phyloP scores from a whole-genome alignment of 2,797 vertebrate species.

The Paramormyrops hopkinsi region DNA sequence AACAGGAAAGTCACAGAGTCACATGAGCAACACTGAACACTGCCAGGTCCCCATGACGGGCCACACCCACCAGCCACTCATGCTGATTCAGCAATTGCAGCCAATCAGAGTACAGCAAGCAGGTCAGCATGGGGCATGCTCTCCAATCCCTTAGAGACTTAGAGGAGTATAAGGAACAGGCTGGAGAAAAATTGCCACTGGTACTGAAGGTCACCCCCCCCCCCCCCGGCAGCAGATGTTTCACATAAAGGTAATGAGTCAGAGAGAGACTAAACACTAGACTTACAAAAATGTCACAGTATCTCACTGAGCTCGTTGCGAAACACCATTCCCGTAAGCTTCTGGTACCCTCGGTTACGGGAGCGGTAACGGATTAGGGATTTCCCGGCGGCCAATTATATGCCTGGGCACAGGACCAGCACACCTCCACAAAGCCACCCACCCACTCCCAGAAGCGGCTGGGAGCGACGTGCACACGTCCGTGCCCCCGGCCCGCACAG shows the following conservation, averaged over 20 bases:
- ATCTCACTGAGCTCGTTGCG: not conserved
- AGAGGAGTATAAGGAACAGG: slow-evolving; percentile 45
- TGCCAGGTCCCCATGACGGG: not conserved
- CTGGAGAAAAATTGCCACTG: slow-evolving; percentile 56
- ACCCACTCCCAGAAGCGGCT: not conserved
- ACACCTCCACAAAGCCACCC: not conserved
- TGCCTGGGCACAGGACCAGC: not conserved
- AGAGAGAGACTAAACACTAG: slow-evolving; percentile 37
- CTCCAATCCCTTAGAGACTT: not conserved
- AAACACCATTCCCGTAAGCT: not conserved
- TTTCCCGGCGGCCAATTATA: not conserved
- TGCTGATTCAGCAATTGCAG: not conserved
- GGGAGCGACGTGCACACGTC: not conserved
- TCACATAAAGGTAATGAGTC: slow-evolving; percentile 48
- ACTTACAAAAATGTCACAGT: slow-evolving; percentile 27
- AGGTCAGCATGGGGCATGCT: not conserved
- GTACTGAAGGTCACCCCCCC: slow-evolving; percentile 47
- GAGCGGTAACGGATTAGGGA: not conserved
- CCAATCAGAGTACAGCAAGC: not conserved
- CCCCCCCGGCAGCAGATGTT: slow-evolving; percentile 49
- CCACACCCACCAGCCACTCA: not conserved
- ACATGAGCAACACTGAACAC: not conserved
- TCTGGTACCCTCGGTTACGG: not conserved
- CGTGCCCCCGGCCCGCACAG: not conserved
- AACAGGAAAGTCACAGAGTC: not conserved